Base-by-base conservation (phyloP, 2,797 vertebrate genomes). In the Orestias chungarensis region DNA sequence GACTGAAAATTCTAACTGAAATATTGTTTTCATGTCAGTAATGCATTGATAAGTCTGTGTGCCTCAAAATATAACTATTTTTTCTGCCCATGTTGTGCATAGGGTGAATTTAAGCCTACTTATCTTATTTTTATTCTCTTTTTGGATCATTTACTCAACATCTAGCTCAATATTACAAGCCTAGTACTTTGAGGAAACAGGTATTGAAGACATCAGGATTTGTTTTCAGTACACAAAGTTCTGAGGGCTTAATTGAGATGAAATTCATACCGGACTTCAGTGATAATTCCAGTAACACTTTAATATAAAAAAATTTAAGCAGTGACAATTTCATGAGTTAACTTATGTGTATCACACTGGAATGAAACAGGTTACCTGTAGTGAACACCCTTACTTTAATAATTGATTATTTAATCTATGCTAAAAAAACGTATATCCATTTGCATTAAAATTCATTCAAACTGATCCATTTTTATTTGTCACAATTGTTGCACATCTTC, bases 1-100 rank as follows among this genome's bases (percentile, higher is more conserved):
- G 31, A 23, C 35, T 59, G 35, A 23, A 31, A 3, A 0, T 59
- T 35, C 3, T 59, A 59, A 35, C 31, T 59, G 10, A 35, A 35
- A 20, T 23, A 18, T 59, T 35, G 20, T 18, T 59, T 59, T 59
- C 35, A 23, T 33, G 23, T 18, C 20, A 59, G 20, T 59, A 35
- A 59, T 59, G 31, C 31, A 59, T 27, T 29, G 35, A n/a, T 66
- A 29, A 79, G 40, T 50, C 38, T 62, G 52, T 11, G 15, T 43
- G 40, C 25, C 1, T 0, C 31, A 44, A 42, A 57, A 43, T 0
- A 44, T 15, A 52, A 23, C 43, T 66, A 57, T 25, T 47, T 7
- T 62, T 18, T 40, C 35, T 54, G 67, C 11, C 52, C 17, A 15
- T 55, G 52, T 18, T 17, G 54, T 57, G 55, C 35, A 18, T 35